phyloP scores from a whole-genome alignment of 2,888 invertebrate genomes.

The Drosophila parthenogenetica region DNA sequence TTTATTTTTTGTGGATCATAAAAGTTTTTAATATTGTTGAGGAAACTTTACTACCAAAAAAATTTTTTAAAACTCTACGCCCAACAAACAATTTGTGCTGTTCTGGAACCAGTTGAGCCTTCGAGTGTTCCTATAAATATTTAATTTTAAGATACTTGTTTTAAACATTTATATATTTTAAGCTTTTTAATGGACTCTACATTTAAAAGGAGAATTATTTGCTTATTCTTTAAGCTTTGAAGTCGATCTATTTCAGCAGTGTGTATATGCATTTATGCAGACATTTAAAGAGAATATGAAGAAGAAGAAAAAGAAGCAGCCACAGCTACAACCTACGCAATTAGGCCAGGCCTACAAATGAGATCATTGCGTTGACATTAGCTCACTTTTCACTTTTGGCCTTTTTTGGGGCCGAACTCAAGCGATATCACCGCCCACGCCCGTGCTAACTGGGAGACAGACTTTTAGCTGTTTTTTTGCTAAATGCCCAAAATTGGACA shows the following conservation, averaged over 20 bases:
- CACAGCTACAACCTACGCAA: conserved; percentile 63
- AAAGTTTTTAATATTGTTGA: too few species aligned
- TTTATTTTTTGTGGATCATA: too few species aligned
- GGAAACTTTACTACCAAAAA: too few species aligned
- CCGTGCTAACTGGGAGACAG: conserved; percentile 22
- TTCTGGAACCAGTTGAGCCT: too few species aligned
- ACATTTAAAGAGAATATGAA: conserved; percentile 11
- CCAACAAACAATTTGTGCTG: too few species aligned
- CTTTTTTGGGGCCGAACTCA: conserved; percentile 54
- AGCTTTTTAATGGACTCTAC: too few species aligned
- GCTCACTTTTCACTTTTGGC: conserved; percentile 78
- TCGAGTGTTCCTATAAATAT: too few species aligned
- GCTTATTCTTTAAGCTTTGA: neutral
- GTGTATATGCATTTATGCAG: conserved; percentile 29
- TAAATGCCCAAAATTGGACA: conserved; percentile 73
- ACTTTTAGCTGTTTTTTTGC: conserved; percentile 20
- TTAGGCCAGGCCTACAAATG: conserved; percentile 73
- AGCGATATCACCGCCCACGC: conserved; percentile 28
- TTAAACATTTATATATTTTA: too few species aligned
- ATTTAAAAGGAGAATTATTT: neutral
- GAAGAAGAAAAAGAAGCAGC: neutral
- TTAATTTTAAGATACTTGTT: neutral
- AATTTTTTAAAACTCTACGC: too few species aligned
- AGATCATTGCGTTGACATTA: conserved; percentile 76
- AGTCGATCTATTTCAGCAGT: neutral